phyloP scores from a whole-genome alignment of 2,113 vertebrate genomes.

The Oxyruncus cristatus region DNA sequence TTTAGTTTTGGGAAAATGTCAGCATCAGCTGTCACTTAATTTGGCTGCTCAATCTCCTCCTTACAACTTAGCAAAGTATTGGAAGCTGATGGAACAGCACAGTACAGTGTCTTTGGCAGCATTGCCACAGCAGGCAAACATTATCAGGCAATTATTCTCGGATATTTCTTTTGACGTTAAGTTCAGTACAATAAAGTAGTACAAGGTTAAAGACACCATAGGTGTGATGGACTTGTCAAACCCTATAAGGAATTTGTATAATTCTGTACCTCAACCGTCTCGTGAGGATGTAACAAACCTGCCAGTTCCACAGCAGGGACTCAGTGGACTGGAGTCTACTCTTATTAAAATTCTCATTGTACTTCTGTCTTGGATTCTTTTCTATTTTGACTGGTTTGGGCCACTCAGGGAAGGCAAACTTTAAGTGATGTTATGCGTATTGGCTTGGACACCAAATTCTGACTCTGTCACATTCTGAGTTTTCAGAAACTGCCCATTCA shows the following conservation, averaged over 20 bases:
- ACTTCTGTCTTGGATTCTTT: background rate
- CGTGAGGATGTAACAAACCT: background rate
- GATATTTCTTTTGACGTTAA: conserved; percentile 23
- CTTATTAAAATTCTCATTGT: background rate
- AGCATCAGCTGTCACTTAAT: background rate
- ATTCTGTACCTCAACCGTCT: background rate
- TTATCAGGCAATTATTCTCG: conserved; percentile 25
- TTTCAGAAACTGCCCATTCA: background rate
- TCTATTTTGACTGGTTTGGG: background rate
- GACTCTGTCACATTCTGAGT: background rate
- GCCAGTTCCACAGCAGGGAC: background rate
- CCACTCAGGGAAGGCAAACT: background rate
- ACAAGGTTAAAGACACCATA: conserved; percentile 47
- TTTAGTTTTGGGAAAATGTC: background rate
- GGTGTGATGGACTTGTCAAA: conserved; percentile 51
- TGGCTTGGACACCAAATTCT: background rate
- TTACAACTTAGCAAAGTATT: background rate
- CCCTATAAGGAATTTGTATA: background rate
- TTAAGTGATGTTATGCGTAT: background rate
- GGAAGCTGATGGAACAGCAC: background rate
- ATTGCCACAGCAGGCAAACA: background rate
- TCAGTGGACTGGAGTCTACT: background rate
- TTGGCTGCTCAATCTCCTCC: background rate
- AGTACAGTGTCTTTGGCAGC: background rate
- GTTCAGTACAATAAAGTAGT: conserved; percentile 20